Base-by-base conservation (phyloP, 2,797 vertebrate species). In the Anabacerthia variegaticeps region DNA sequence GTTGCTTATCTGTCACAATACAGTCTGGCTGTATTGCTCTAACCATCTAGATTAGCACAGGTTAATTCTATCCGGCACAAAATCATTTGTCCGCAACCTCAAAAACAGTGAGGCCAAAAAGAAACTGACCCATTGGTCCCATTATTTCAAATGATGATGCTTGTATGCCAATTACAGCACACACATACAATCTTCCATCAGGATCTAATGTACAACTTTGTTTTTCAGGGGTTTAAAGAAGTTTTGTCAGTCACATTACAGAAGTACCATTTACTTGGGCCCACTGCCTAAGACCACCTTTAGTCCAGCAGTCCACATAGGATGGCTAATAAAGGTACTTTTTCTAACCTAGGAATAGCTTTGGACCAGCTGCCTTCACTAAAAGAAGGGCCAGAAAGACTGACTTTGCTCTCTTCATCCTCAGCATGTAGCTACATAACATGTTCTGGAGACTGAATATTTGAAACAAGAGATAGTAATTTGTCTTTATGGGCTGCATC, bases 401-500 rank as follows among this genome's bases (percentile, higher is more conserved):
- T 87, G 43, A 59, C 23, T 85, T 85, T 86, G 58, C 52, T 36
- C 41, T 85, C 49, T 52, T 72, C 36, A 32, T 81, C 74, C 51
- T 59, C 36, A 90, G 59, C 27, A 15, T 59, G 26, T 15, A 83
- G 74, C 75, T 39, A 66, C 0, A 0, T 49, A 89, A 26, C 48
- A 37, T 7, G 54, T 82, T 89, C 77, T 95, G 65, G 76, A 93
- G 93, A 86, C 65, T 41, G 66, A 95, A 34, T 92, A 86, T 30
- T 46, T 92, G 84, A 88, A 96, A 95, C 26, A 61, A 92, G 91
- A 79, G 65, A 83, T 13, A 91, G 63, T 65, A 0, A 32, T 95
- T 94, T 92, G 87, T 93, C 89, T 93, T 96, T 86, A 95, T 82
- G 65, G 83, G 89, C 91, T 96, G 87, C n/a, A 83, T 93, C 85